A percentile compares a stretch with the other conserved stretches of the same genome.
phyloP scores from a whole-genome alignment of 2,888 invertebrate genomes.

The Euzetes globulus region DNA sequence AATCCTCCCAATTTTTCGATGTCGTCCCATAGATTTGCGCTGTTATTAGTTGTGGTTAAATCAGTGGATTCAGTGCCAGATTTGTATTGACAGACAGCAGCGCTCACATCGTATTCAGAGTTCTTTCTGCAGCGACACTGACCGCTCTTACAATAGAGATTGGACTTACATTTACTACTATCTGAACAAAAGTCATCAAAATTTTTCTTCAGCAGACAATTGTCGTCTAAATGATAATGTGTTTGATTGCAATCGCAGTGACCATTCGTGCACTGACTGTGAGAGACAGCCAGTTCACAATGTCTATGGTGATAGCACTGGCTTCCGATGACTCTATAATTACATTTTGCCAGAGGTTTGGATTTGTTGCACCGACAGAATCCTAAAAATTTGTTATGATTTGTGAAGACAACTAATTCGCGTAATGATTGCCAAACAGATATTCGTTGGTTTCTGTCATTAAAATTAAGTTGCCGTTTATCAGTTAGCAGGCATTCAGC shows the following conservation, averaged over 20 bases:
- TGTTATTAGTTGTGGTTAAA: neutral
- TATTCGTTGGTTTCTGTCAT: neutral
- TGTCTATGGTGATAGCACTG: neutral
- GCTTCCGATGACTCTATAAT: slow-evolving; percentile 18
- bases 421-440: neutral
- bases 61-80: neutral
- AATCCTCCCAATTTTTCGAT: slow-evolving; percentile 9
- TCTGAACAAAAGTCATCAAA: slow-evolving; percentile 19
- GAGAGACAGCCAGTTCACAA: neutral
- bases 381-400: neutral
- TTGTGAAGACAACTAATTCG: neutral
- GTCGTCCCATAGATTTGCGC: neutral
- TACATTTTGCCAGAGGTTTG: neutral
- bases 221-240: slow-evolving; percentile 26
- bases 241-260: slow-evolving; percentile 10
- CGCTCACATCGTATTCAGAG: neutral
- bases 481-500: neutral
- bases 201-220: slow-evolving; percentile 19
- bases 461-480: neutral
- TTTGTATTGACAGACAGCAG: neutral
- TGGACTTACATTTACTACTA: neutral
- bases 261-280: neutral
- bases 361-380: neutral
- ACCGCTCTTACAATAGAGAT: neutral
- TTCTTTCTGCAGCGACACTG: slow-evolving; percentile 10